These are phyloP conservation scores for Lonchura striata DNA, from an alignment of 2,113 vertebrate species.

Conservation along the genomic window DNA sequence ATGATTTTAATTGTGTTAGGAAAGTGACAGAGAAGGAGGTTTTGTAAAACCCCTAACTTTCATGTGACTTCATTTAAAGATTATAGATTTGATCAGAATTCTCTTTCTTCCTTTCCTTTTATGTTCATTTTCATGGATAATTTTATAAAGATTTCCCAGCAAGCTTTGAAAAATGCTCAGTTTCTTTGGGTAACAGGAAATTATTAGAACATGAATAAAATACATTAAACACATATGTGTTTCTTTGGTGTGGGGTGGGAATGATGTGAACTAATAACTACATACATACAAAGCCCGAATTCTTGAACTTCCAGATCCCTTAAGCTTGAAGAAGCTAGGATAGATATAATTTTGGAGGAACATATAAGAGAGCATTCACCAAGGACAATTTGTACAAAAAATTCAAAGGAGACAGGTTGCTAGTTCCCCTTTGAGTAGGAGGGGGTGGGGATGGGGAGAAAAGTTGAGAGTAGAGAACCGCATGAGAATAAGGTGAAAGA, in stretches of 20 bases:
- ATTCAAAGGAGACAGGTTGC: not conserved
- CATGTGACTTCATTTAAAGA: not conserved
- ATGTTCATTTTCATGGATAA: not conserved
- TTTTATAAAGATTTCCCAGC: not conserved
- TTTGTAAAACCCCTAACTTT: not conserved
- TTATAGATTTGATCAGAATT: not conserved
- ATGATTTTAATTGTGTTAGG: not conserved
- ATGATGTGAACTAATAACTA: not conserved
- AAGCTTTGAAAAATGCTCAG: not conserved
- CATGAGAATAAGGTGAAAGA: slow-evolving; percentile 37
- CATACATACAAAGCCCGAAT: not conserved
- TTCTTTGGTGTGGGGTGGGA: not conserved
- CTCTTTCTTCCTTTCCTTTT: not conserved
- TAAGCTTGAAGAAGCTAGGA: not conserved
- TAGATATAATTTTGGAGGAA: not conserved
- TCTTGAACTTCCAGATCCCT: not conserved
- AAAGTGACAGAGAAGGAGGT: not conserved
- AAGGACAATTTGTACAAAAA: not conserved
- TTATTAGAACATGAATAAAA: not conserved
- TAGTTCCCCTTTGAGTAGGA: not conserved
- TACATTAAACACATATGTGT: not conserved
- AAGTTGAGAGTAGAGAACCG: not conserved
- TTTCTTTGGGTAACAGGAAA: not conserved
- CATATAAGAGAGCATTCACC: not conserved
- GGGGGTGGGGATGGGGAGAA: not conserved